Percentiles rank a stretch among this genome's conserved stretches.
Evolutionary conservation across 2,797 vertebrate species (phyloP).

Genomic region (Gephyroberyx darwinii): DNA sequence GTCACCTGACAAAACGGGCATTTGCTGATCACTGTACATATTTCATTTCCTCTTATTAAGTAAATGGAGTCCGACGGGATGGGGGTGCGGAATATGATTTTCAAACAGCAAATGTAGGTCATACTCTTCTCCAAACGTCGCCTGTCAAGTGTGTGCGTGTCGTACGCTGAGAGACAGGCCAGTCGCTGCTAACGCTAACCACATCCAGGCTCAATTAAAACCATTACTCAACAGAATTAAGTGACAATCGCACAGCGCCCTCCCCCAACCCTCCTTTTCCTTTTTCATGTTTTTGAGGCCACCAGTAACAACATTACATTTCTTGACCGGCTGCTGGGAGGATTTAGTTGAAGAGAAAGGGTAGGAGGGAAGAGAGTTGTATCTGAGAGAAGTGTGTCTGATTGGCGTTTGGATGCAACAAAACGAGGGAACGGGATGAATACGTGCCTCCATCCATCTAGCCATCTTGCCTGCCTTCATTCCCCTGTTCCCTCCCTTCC

Average conservation of each 20-base stretch:
- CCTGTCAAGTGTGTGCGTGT: too few relatives aligned
- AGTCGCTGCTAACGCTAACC: slow-evolving; percentile 37
- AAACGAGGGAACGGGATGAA: slow-evolving; percentile 60
- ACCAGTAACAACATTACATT: background rate
- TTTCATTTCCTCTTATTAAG: slow-evolving; percentile 43
- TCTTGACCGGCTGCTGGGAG: slow-evolving; percentile 10
- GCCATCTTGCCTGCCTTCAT: slow-evolving; percentile 25
- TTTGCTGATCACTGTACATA: slow-evolving; percentile 30
- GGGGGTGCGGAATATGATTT: background rate
- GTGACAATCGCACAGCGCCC: slow-evolving; percentile 47
- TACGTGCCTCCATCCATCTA: slow-evolving; percentile 53
- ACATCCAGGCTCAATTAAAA: slow-evolving; percentile 73
- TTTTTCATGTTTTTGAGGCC: background rate
- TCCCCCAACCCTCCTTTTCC: slow-evolving; percentile 1
- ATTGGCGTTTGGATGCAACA: slow-evolving; percentile 58
- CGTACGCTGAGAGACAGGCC: slow-evolving; percentile 38
- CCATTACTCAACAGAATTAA: slow-evolving; percentile 73
- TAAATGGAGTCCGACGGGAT: slow-evolving; percentile 14
- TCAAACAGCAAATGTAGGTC: slow-evolving; percentile 58
- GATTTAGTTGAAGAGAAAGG: slow-evolving; percentile 33
- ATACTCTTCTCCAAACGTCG: slow-evolving; percentile 58
- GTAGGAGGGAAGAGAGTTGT: slow-evolving; percentile 2
- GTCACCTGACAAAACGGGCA: slow-evolving; percentile 45
- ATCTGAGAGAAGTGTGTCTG: slow-evolving; percentile 42
- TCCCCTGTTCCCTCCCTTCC: background rate